Percentiles rank a stretch among this genome's conserved stretches.
Evolutionary conservation across 64 coral and sea anemone genomes (phyloP).

Genomic region (Pocillopora damicornis): DNA sequence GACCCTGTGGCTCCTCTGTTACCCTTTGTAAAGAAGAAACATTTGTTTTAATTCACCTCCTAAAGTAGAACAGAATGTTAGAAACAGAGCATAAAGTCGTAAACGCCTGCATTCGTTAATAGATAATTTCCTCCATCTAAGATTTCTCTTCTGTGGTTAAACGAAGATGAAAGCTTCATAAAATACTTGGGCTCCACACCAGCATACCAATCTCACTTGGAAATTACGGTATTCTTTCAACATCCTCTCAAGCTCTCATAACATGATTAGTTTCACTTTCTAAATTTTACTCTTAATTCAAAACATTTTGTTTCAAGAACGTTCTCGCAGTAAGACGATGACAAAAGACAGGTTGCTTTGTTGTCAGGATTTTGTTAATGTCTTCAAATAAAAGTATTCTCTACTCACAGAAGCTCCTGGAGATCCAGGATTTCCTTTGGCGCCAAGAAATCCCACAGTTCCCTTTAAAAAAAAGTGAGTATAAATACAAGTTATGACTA

Average conservation of each 20-base stretch:
- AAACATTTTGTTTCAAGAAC: no score
- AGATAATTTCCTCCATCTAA: no score
- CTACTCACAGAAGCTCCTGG: constrained; percentile 8
- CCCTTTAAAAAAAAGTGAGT: constrained; percentile 20
- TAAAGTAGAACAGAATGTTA: background rate
- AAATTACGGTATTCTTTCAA: no score
- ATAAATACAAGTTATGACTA: background rate
- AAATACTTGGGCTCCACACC: no score
- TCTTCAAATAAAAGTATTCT: background rate
- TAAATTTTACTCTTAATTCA: no score
- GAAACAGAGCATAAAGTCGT: no score
- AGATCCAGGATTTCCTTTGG: background rate
- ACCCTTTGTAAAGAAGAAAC: background rate
- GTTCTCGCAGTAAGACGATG: background rate
- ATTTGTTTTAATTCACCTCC: background rate
- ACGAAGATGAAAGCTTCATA: no score
- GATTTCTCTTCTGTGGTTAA: no score
- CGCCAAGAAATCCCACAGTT: background rate
- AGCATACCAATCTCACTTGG: no score
- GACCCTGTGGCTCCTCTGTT: constrained; percentile 31
- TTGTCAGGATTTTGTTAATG: background rate
- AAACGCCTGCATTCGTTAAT: no score
- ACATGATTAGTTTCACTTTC: no score
- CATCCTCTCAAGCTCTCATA: no score
- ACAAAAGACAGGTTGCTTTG: background rate